phyloP scores from a whole-genome alignment of 1,140 invertebrate genomes.

The Calephelis virginiensis region DNA sequence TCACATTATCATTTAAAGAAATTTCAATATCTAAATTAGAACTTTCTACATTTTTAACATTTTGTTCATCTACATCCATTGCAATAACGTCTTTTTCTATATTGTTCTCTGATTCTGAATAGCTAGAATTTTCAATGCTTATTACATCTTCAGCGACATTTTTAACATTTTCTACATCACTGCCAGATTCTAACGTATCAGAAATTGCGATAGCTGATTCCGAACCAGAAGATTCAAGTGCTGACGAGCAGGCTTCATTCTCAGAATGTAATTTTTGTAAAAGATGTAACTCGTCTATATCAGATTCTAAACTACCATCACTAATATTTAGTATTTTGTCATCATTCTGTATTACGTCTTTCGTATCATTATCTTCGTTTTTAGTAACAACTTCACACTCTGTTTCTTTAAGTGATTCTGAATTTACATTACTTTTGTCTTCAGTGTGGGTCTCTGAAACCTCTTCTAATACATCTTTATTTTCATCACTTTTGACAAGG shows the following conservation, averaged over 20 bases:
- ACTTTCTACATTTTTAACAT: slow-evolving; percentile 16
- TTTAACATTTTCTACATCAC: slow-evolving; percentile 38
- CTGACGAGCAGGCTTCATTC: slow-evolving; percentile 44
- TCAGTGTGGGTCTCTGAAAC: slow-evolving; percentile 12
- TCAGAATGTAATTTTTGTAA: slow-evolving; percentile 59
- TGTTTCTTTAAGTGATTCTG: background rate
- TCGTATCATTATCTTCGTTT: slow-evolving; percentile 5
- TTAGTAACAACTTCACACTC: slow-evolving; percentile 16
- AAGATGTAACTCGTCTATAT: slow-evolving; percentile 61
- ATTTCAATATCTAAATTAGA: slow-evolving; percentile 24
- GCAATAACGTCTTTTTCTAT: slow-evolving; percentile 24
- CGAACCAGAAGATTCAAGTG: slow-evolving; percentile 45
- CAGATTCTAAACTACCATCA: slow-evolving; percentile 43
- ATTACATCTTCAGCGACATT: slow-evolving; percentile 46
- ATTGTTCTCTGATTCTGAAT: slow-evolving; percentile 53
- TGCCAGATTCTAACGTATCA: slow-evolving; percentile 49
- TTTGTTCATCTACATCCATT: slow-evolving; percentile 20
- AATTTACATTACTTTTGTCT: slow-evolving; percentile 18
- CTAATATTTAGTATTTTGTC: slow-evolving; percentile 20
- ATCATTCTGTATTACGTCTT: slow-evolving; percentile 19
- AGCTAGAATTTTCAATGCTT: slow-evolving; percentile 68
- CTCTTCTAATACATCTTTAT: slow-evolving; percentile 4
- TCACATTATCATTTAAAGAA: slow-evolving; percentile 16
- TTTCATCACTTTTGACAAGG: background rate
- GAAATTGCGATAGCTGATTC: slow-evolving; percentile 56